These are phyloP conservation scores for Caenorhabditis elegans DNA, from an alignment of 1,140 invertebrate species.

Conservation along the genomic window DNA sequence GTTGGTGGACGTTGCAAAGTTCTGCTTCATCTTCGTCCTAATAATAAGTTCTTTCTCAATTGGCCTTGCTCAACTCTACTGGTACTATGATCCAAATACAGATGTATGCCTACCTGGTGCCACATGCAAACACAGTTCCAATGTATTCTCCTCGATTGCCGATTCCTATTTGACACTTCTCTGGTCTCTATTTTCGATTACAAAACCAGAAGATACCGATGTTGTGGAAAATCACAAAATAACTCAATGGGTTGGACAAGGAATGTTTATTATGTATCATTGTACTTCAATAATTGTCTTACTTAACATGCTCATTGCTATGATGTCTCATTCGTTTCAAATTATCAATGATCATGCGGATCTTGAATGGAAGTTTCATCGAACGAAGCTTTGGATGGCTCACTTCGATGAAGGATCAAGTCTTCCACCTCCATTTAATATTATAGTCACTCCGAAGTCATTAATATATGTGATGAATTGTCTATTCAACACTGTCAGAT, in stretches of 20 bases:
- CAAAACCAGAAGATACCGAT: constrained; percentile 67
- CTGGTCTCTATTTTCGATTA: constrained; percentile 71
- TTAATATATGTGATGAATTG: constrained; percentile 68
- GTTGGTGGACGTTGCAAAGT: constrained; percentile 71
- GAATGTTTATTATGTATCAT: constrained; percentile 60
- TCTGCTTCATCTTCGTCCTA: constrained; percentile 70
- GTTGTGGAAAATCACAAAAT: constrained; percentile 56
- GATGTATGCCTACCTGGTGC: constrained; percentile 53
- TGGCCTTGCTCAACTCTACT: constrained; percentile 70
- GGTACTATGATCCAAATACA: constrained; percentile 52
- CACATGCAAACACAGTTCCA: constrained; percentile 52
- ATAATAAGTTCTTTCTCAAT: constrained; percentile 70
- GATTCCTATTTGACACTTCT: constrained; percentile 71
- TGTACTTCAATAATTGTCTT: constrained; percentile 72
- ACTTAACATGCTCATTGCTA: constrained; percentile 73
- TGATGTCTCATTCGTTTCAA: constrained; percentile 73
- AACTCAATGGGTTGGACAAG: constrained; percentile 59
- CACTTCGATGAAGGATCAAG: constrained; percentile 72
- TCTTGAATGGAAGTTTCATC: constrained; percentile 72
- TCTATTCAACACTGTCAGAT: constrained; percentile 55
- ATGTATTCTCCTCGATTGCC: constrained; percentile 67
- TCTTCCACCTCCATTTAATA: constrained; percentile 71
- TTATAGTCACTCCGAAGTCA: constrained; percentile 71
- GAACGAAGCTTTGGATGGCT: constrained; percentile 72
- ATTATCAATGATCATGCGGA: constrained; percentile 72